Evolutionary conservation across 2,797 vertebrate species (phyloP).

Genomic region (Hoplostethus mediterraneus): DNA sequence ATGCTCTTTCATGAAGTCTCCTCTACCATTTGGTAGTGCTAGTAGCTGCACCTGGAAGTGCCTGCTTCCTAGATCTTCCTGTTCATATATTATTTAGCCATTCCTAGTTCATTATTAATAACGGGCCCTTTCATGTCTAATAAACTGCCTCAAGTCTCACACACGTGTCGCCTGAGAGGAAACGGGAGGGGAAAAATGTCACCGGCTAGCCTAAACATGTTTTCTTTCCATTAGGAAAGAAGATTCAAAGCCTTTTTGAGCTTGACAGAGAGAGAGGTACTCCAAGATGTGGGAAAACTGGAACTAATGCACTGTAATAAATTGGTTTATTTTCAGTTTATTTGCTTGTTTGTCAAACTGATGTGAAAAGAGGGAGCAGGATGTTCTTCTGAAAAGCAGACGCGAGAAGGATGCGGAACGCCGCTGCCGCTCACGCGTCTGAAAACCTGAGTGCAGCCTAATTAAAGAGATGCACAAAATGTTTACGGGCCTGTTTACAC

Average conservation of each 20-base stretch:
- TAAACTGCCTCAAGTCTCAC: slow-evolving; percentile 56
- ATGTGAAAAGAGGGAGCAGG: slow-evolving; percentile 17
- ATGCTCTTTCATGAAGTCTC: slow-evolving; percentile 36
- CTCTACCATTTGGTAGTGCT: slow-evolving; percentile 34
- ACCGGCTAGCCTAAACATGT: slow-evolving; percentile 37
- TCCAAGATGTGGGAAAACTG: slow-evolving; percentile 16
- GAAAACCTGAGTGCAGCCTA: slow-evolving; percentile 23
- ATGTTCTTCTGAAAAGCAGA: slow-evolving; percentile 39
- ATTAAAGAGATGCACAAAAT: slow-evolving; percentile 21
- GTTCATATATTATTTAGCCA: slow-evolving; percentile 76
- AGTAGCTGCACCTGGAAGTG: slow-evolving; percentile 60
- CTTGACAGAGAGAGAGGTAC: slow-evolving; percentile 20
- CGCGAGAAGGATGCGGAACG: slow-evolving; percentile 1
- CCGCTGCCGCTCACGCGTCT: slow-evolving; percentile 3
- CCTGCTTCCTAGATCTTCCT: slow-evolving; percentile 58
- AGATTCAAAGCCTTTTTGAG: slow-evolving; percentile 35
- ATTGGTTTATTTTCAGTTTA: slow-evolving; percentile 32
- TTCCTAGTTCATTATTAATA: slow-evolving; percentile 78
- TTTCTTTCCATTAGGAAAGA: slow-evolving; percentile 31
- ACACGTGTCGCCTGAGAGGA: slow-evolving; percentile 58
- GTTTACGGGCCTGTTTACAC: background rate
- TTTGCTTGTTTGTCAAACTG: background rate
- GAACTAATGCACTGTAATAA: slow-evolving; percentile 33
- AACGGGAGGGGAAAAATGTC: slow-evolving; percentile 49
- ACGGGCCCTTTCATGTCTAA: slow-evolving; percentile 68